Percentiles rank a stretch among this genome's conserved stretches.
Evolutionary conservation across 2,888 invertebrate genomes (phyloP).

Genomic region (Tetranychus truncatus): DNA sequence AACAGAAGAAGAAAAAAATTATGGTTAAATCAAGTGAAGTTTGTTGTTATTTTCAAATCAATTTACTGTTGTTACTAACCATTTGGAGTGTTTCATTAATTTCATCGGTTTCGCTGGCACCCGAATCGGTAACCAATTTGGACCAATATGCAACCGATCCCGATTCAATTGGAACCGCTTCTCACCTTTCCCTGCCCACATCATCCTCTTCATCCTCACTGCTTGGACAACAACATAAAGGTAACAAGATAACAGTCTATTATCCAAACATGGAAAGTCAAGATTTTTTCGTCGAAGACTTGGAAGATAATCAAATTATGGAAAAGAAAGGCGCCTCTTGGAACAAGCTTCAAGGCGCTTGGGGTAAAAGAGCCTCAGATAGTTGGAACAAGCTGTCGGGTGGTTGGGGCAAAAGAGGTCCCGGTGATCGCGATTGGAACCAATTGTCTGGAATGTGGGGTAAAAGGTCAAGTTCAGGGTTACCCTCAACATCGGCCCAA

Average conservation of each 20-base stretch:
- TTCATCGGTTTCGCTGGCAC: not conserved
- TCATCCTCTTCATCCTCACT: not conserved
- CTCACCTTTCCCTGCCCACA: too few species aligned
- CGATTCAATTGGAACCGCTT: not conserved
- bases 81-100: not conserved
- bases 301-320: slow-evolving; percentile 2
- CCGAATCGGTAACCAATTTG: slow-evolving; percentile 10
- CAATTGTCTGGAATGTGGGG: slow-evolving; percentile 21
- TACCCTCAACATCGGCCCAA: not conserved
- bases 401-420: slow-evolving; percentile 18
- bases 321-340: slow-evolving; percentile 18
- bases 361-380: slow-evolving; percentile 20
- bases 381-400: slow-evolving; percentile 20
- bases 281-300: slow-evolving; percentile 11
- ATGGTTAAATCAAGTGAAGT: not conserved
- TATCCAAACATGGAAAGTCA: not conserved
- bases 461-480: slow-evolving; percentile 11
- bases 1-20: not conserved
- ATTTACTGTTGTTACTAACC: not conserved
- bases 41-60: not conserved
- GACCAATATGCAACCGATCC: not conserved
- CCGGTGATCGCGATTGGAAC: slow-evolving; percentile 14
- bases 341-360: slow-evolving; percentile 20
- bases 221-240: not conserved
- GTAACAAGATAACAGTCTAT: not conserved